phyloP scores from a whole-genome alignment of 2,888 invertebrate species.

The Erynnis tages region DNA sequence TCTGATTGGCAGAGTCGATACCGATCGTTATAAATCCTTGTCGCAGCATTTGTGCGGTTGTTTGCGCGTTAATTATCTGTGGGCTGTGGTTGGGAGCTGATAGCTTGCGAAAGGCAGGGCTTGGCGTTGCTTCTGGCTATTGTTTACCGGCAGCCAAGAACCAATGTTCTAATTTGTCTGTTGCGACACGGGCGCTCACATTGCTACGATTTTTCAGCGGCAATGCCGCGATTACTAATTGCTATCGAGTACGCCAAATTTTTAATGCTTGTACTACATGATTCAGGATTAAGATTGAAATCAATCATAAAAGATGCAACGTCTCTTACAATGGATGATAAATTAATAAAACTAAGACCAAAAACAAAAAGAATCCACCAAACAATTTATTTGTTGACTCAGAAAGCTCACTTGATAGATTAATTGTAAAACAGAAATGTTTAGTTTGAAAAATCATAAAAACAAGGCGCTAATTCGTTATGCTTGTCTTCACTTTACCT shows the following conservation, averaged over 20 bases:
- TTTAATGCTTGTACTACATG: conserved; percentile 5
- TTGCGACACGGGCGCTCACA: conserved; percentile 29
- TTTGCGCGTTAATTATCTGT: conserved; percentile 35
- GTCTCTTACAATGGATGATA: not conserved
- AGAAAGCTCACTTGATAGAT: too few species aligned
- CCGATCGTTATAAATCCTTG: conserved; percentile 29
- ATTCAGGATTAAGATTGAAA: not conserved
- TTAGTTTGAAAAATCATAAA: too few species aligned
- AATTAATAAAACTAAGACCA: not conserved
- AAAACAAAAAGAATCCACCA: too few species aligned
- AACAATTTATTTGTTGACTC: too few species aligned
- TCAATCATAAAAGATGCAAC: not conserved
- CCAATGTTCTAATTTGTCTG: conserved; percentile 29
- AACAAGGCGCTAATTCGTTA: too few species aligned
- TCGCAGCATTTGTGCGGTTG: conserved; percentile 15
- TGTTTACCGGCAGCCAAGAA: conserved; percentile 34
- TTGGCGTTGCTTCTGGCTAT: conserved; percentile 24
- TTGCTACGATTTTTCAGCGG: conserved; percentile 22
- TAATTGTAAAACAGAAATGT: too few species aligned
- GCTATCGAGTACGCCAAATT: conserved; percentile 22
- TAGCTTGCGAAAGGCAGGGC: conserved; percentile 27
- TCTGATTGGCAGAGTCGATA: conserved; percentile 32
- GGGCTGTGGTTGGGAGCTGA: conserved; percentile 19
- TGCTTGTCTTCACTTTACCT: too few species aligned
- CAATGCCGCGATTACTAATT: conserved; percentile 26